phyloP scores from a whole-genome alignment of 2,113 vertebrate genomes.

The Arizona elegans region DNA sequence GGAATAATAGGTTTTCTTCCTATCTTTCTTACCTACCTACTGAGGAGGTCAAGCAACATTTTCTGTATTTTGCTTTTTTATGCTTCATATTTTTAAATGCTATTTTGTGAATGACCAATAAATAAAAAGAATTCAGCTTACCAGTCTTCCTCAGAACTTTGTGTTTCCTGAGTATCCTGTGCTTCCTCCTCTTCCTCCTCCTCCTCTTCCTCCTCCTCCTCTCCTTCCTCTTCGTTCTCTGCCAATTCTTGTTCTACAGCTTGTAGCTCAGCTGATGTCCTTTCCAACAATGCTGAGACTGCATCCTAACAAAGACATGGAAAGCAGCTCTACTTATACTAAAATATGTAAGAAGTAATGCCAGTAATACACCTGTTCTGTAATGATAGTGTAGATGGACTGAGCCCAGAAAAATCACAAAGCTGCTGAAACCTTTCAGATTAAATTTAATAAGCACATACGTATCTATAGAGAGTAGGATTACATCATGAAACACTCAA shows the following conservation, averaged over 20 bases:
- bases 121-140: constrained; percentile 41
- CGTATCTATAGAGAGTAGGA: not conserved
- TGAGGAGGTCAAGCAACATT: not conserved
- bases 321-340: constrained; percentile 13
- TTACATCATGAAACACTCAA: not conserved
- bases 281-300: constrained; percentile 78
- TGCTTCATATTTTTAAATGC: not conserved
- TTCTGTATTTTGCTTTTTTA: not conserved
- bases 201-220: constrained; percentile 61
- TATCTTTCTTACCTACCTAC: not conserved
- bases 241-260: constrained; percentile 79
- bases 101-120: not conserved
- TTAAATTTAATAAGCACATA: not conserved
- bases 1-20: not conserved
- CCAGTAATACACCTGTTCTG: not conserved
- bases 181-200: constrained; percentile 61
- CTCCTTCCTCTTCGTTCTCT: constrained; percentile 65
- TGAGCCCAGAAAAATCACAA: not conserved
- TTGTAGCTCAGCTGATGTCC: constrained; percentile 79
- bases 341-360: not conserved
- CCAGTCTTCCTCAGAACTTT: constrained; percentile 68
- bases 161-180: constrained; percentile 54
- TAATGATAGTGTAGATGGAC: constrained; percentile 1
- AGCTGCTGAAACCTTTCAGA: not conserved
- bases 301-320: constrained; percentile 69